Conservation (phyloP, 2,113 vertebrate species). For the Oncorhynchus mykiss region DNA sequence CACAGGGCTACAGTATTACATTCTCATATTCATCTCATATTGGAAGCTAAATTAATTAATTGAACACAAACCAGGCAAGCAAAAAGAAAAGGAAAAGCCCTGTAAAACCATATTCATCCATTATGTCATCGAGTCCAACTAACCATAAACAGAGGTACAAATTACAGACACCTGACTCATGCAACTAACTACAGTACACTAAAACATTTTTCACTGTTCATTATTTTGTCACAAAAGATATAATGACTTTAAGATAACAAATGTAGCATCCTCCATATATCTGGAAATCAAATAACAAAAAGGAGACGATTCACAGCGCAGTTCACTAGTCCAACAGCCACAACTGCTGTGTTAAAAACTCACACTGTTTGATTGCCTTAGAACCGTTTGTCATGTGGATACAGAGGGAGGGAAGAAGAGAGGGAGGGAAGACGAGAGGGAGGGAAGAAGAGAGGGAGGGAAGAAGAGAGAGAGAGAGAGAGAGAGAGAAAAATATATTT, state of each 20-base stretch:
- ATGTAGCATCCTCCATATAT: neutral
- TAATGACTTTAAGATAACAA: neutral
- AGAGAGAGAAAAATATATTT: neutral
- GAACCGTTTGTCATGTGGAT: slow-evolving; percentile 18
- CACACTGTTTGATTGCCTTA: slow-evolving; percentile 63
- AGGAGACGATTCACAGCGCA: neutral
- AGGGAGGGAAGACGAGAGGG: too few relatives aligned
- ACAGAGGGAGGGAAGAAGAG: slow-evolving; percentile 13
- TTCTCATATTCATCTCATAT: slow-evolving; percentile 65
- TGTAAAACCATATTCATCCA: slow-evolving; percentile 22
- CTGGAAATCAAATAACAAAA: neutral
- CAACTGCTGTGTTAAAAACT: slow-evolving; percentile 64
- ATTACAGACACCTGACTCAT: slow-evolving; percentile 33
- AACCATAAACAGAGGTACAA: neutral
- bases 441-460: slow-evolving; percentile 6
- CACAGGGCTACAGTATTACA: slow-evolving; percentile 52
- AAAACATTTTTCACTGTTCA: neutral
- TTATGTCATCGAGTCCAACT: slow-evolving; percentile 22
- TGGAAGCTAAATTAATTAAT: slow-evolving; percentile 61
- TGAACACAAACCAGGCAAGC: slow-evolving; percentile 26
- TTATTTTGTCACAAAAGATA: neutral
- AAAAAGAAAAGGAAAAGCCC: slow-evolving; percentile 10
- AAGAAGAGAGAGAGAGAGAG: slow-evolving; percentile 6
- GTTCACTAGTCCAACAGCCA: slow-evolving; percentile 14
- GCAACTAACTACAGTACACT: neutral